These are phyloP conservation scores for Oncorhynchus gorbuscha DNA, from an alignment of 2,113 vertebrate species.

Conservation along the genomic window DNA sequence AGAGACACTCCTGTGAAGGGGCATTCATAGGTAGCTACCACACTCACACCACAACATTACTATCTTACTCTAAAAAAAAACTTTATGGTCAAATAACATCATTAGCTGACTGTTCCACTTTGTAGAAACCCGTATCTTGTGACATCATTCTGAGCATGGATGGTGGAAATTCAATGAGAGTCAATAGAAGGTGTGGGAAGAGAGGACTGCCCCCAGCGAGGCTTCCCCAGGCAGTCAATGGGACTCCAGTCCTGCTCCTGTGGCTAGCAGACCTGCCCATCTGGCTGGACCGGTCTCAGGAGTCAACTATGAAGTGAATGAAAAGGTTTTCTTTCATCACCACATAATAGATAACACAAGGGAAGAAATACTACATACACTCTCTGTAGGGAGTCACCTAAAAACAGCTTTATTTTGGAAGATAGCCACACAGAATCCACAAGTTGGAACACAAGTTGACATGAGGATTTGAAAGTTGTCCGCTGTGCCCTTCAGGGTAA, in stretches of 20 bases:
- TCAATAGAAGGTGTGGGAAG: neutral
- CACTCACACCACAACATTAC: no score
- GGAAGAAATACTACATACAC: constrained; percentile 19
- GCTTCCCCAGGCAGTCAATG: neutral
- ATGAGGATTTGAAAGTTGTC: neutral
- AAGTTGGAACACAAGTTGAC: neutral
- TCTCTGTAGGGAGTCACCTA: no score
- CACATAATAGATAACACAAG: neutral
- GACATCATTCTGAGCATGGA: no score
- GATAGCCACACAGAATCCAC: neutral
- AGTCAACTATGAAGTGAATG: constrained; percentile 2
- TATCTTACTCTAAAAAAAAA: no score
- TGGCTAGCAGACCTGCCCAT: constrained; percentile 48
- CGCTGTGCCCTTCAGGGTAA: neutral
- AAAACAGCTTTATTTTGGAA: no score
- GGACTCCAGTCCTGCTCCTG: neutral
- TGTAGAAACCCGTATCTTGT: no score
- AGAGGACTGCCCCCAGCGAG: neutral
- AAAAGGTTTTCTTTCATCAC: constrained; percentile 16
- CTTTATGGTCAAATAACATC: no score
- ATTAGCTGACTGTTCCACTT: no score
- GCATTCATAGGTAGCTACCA: no score
- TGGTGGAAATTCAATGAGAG: no score
- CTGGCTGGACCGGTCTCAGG: constrained; percentile 59
- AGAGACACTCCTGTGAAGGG: neutral